A percentile compares a stretch with the other conserved stretches of the same genome.
Evolutionary conservation across 2,113 vertebrate species (phyloP).

Genomic region (Phoxinus phoxinus): DNA sequence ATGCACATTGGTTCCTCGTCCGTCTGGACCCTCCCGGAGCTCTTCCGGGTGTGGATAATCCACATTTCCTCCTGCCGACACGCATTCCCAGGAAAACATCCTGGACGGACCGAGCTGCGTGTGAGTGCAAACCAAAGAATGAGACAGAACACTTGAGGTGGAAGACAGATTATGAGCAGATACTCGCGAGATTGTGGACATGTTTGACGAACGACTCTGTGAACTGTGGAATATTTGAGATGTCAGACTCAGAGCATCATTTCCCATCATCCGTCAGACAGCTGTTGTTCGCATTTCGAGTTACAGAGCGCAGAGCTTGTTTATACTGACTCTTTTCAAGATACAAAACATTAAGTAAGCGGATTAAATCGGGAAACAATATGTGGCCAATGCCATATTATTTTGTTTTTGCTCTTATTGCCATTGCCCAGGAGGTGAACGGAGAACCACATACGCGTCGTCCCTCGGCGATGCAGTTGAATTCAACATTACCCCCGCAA

Average conservation of each 20-base stretch:
- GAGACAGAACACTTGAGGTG: neutral
- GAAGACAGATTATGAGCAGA: neutral
- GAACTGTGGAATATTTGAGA: neutral
- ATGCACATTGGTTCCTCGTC: conserved; percentile 6
- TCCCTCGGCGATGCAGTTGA: conserved; percentile 65
- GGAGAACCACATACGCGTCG: conserved; percentile 57
- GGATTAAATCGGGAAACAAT: conserved; percentile 1
- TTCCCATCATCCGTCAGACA: neutral
- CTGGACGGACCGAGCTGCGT: neutral
- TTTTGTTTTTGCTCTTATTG: conserved; percentile 61
- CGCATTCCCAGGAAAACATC: conserved; percentile 54
- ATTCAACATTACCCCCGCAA: conserved; percentile 62
- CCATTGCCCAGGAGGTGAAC: conserved; percentile 59
- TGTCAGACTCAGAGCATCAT: neutral
- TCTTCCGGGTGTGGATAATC: conserved; percentile 72
- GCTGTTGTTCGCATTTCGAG: conserved; percentile 10
- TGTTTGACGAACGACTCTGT: conserved; percentile 1
- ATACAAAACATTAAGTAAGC: neutral
- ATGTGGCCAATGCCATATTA: conserved; percentile 50
- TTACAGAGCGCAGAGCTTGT: neutral
- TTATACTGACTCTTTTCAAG: neutral
- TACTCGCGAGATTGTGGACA: neutral
- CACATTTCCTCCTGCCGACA: conserved; percentile 55
- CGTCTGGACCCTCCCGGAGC: conserved; percentile 55
- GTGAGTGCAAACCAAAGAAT: neutral